These are phyloP conservation scores for Diaperis boleti DNA, from an alignment of 2,888 invertebrate species.

Conservation along the genomic window DNA sequence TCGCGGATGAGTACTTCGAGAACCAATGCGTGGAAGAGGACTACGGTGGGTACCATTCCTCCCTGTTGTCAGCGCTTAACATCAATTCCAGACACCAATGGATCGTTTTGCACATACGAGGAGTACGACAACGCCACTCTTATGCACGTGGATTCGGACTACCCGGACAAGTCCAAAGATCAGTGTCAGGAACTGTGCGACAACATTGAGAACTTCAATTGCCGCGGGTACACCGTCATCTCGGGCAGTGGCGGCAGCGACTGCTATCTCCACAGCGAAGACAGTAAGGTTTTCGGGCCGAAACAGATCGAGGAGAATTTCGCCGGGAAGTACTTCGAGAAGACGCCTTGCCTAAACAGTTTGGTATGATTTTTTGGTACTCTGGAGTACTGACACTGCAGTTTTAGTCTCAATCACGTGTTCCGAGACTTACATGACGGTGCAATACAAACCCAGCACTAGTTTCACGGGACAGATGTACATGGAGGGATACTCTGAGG, in stretches of 20 bases:
- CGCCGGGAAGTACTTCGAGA: conserved; percentile 80
- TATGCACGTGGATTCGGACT: conserved; percentile 72
- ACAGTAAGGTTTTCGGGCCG: conserved; percentile 83
- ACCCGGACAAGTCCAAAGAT: conserved; percentile 68
- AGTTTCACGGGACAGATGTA: conserved; percentile 82
- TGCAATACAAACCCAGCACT: conserved; percentile 75
- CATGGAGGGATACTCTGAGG: conserved; percentile 81
- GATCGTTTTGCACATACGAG: conserved; percentile 82
- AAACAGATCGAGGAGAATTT: conserved; percentile 73
- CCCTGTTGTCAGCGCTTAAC: too few species aligned
- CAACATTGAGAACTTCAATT: conserved; percentile 74
- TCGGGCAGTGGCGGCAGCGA: conserved; percentile 49
- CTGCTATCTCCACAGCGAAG: conserved; percentile 85
- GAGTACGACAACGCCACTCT: conserved; percentile 79
- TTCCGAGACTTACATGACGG: conserved; percentile 76
- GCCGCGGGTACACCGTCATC: conserved; percentile 76
- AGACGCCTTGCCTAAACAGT: conserved; percentile 88
- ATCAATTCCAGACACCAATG: conserved; percentile 49
- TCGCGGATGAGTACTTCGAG: conserved; percentile 85
- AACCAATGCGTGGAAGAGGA: conserved; percentile 74
- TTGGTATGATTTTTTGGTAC: conserved; percentile 2
- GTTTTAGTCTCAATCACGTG: conserved; percentile 83
- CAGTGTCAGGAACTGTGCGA: conserved; percentile 74
- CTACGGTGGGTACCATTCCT: neutral
- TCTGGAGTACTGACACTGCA: too few species aligned